Percentiles rank a stretch among this genome's conserved stretches.
These are phyloP conservation scores for Benthosema pterotum DNA, from an alignment of 2,797 vertebrate genomes.

Conservation along the genomic window DNA sequence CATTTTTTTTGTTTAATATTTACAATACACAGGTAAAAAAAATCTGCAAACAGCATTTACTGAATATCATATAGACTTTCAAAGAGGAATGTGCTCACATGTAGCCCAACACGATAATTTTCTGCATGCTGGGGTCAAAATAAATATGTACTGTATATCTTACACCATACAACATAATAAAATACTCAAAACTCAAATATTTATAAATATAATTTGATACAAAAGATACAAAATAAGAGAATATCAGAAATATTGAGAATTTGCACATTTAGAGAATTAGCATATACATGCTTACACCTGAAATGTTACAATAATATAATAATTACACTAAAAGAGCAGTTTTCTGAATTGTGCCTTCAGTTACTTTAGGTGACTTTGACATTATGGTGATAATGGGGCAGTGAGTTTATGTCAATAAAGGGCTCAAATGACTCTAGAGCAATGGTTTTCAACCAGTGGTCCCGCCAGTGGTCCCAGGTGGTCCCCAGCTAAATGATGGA, in stretches of 20 bases:
- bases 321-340: conserved; percentile 6
- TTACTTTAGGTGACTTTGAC: conserved; percentile 22
- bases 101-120: conserved; percentile 68
- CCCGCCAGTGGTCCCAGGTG: no score
- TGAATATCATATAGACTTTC: conserved; percentile 67
- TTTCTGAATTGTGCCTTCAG: conserved; percentile 25
- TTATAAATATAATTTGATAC: conserved; percentile 81
- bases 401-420: conserved; percentile 48
- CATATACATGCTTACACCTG: conserved; percentile 42
- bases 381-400: conserved; percentile 44
- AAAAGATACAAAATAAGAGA: conserved; percentile 73
- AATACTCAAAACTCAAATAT: conserved; percentile 61
- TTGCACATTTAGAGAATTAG: conserved; percentile 42
- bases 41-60: conserved; percentile 51
- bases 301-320: conserved; percentile 27
- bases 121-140: conserved; percentile 86
- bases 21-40: conserved; percentile 65
- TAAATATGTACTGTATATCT: conserved; percentile 86
- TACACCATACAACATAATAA: conserved; percentile 80
- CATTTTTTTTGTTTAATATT: conserved; percentile 57
- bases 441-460: no score
- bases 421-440: conserved; percentile 44
- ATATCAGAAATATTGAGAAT: conserved; percentile 55
- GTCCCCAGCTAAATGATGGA: no score
- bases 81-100: conserved; percentile 76